Evolutionary conservation across 2,113 vertebrate genomes (phyloP).

Genomic region (Chaetorhynchus papuensis): DNA sequence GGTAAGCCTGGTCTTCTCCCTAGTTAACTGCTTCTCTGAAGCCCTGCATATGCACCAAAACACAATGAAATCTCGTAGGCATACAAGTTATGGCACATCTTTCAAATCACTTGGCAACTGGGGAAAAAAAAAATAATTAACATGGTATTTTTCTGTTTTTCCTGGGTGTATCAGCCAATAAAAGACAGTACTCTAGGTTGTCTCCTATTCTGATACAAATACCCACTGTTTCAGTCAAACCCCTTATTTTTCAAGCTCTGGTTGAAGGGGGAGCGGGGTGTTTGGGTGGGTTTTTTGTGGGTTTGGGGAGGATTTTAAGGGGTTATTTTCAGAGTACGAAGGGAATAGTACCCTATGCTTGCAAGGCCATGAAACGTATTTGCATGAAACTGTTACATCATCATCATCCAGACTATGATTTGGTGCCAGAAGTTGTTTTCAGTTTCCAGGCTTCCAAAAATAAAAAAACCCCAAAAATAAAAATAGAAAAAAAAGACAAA

Average conservation of each 20-base stretch:
- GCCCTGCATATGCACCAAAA: neutral
- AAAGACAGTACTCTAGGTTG: neutral
- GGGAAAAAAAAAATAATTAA: neutral
- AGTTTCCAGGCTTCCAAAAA: neutral
- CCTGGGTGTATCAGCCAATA: neutral
- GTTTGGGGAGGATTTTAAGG: neutral
- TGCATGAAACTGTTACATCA: neutral
- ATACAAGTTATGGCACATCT: conserved; percentile 2
- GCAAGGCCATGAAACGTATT: neutral
- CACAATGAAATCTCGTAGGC: rapidly evolving
- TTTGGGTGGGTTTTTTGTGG: neutral
- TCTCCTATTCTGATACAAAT: neutral
- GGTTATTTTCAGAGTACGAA: neutral
- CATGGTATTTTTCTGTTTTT: neutral
- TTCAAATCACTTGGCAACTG: neutral
- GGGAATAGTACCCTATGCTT: neutral
- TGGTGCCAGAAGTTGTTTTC: neutral
- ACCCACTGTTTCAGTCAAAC: neutral
- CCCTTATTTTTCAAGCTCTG: neutral
- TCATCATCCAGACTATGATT: neutral
- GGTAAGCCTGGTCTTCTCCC: neutral
- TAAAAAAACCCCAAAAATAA: neutral
- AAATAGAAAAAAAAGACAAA: neutral
- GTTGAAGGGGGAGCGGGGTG: too few relatives aligned
- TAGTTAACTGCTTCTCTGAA: conserved; percentile 10